phyloP scores from a whole-genome alignment of 2,888 invertebrate species.

The Drosophila neutralis region DNA sequence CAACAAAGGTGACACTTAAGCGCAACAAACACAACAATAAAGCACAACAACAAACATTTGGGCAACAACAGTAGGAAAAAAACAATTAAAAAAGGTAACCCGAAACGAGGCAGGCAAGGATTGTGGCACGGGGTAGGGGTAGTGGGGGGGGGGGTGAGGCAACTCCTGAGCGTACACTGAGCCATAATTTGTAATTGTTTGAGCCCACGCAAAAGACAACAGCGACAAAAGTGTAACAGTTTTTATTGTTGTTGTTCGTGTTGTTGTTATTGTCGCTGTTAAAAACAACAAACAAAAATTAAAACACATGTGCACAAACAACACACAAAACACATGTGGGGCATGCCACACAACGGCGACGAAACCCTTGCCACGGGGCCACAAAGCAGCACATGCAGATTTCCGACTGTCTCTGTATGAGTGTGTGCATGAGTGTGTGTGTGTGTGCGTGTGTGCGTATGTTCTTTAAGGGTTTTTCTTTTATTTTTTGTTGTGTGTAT shows the following conservation, averaged over 20 bases:
- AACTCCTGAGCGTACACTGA: conserved; percentile 44
- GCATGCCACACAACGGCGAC: conserved; percentile 47
- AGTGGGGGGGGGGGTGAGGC: not conserved
- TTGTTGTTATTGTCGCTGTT: conserved; percentile 43
- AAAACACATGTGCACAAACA: conserved; percentile 70
- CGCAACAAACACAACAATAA: conserved; percentile 31
- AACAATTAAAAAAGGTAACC: conserved; percentile 68
- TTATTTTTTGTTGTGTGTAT: conserved; percentile 38
- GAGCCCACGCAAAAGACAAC: conserved; percentile 73
- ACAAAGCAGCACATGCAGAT: conserved; percentile 36
- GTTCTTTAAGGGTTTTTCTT: conserved; percentile 56
- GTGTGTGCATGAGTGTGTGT: conserved; percentile 34
- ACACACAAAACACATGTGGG: conserved; percentile 52
- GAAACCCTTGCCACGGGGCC: conserved; percentile 61
- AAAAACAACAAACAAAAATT: conserved; percentile 65
- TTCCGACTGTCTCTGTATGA: conserved; percentile 10
- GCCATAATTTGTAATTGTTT: conserved; percentile 79
- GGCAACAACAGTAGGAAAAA: conserved; percentile 45
- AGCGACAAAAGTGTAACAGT: conserved; percentile 61
- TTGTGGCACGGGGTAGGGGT: not conserved
- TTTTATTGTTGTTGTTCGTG: conserved; percentile 25
- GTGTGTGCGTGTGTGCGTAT: conserved; percentile 36
- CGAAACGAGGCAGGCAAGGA: conserved; percentile 39
- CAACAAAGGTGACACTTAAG: conserved; percentile 57
- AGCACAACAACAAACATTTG: conserved; percentile 27